phyloP scores from a whole-genome alignment of 2,113 vertebrate species.

The Castor canadensis region DNA sequence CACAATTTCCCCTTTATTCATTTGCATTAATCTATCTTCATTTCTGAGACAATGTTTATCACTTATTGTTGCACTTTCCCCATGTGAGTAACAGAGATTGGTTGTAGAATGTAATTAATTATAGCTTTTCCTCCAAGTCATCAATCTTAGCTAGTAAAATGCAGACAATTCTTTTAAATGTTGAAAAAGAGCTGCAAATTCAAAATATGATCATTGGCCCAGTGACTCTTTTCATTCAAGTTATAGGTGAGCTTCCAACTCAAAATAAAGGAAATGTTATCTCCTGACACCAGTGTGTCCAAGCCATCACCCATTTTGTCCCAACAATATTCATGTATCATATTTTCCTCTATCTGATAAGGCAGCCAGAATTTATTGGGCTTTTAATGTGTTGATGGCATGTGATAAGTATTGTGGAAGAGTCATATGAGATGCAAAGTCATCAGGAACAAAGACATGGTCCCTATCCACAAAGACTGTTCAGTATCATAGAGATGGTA shows the following conservation, averaged over 20 bases:
- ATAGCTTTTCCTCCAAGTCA: constrained; percentile 1
- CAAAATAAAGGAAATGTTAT: background rate
- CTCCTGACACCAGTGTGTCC: background rate
- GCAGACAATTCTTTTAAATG: background rate
- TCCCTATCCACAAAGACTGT: background rate
- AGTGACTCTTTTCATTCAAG: background rate
- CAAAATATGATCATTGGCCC: background rate
- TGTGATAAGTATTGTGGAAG: background rate
- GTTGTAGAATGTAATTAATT: constrained; percentile 36
- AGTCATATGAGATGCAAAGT: background rate
- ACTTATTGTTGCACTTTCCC: background rate
- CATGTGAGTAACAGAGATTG: constrained; percentile 37
- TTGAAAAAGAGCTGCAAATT: background rate
- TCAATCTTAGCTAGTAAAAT: constrained; percentile 47
- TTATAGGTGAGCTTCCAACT: background rate
- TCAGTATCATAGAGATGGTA: background rate
- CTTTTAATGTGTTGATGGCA: background rate
- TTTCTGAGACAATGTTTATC: constrained; percentile 49
- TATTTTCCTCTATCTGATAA: constrained; percentile 3
- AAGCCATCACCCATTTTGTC: background rate
- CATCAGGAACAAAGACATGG: background rate
- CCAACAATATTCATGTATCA: background rate
- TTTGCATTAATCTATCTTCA: constrained; percentile 40
- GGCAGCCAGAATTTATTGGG: background rate
- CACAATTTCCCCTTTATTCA: constrained; percentile 48